Evolutionary conservation across 2,888 invertebrate species (phyloP).

Genomic region (Adela reaumurella): DNA sequence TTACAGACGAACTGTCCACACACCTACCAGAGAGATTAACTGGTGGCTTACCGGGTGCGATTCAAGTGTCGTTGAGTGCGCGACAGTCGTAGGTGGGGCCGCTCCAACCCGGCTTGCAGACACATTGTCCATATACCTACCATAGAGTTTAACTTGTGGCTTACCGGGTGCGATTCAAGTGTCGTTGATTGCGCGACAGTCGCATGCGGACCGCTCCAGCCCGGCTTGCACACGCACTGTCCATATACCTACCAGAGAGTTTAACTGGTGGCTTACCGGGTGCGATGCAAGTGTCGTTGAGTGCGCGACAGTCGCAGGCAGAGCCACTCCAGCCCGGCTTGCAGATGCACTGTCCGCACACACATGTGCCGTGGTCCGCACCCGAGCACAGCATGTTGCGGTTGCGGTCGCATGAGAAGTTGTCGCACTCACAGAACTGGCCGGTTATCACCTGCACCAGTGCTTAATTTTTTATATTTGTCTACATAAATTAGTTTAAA

Average conservation of each 20-base stretch:
- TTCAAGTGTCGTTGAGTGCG: constrained; percentile 71
- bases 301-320: constrained; percentile 79
- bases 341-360: constrained; percentile 85
- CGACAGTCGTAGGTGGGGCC: constrained; percentile 84
- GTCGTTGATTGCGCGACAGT: too few relatives aligned
- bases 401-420: constrained; percentile 89
- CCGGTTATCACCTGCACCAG: constrained; percentile 66
- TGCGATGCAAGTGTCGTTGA: constrained; percentile 74
- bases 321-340: constrained; percentile 75
- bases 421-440: constrained; percentile 91
- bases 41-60: constrained; percentile 65
- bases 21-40: too few relatives aligned
- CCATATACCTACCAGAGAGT: too few relatives aligned
- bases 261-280: too few relatives aligned
- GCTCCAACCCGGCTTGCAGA: constrained; percentile 67
- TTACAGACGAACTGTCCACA: constrained; percentile 76
- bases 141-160: constrained; percentile 6
- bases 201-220: too few relatives aligned
- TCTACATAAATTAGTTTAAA: too few relatives aligned
- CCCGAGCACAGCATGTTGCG: constrained; percentile 80
- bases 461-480: too few relatives aligned
- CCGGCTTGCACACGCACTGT: too few relatives aligned
- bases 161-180: too few relatives aligned
- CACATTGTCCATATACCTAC: too few relatives aligned
- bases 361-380: constrained; percentile 76